These are phyloP conservation scores for Palythoa grandis DNA, from an alignment of 92 coral and sea anemone species.

Conservation along the genomic window DNA sequence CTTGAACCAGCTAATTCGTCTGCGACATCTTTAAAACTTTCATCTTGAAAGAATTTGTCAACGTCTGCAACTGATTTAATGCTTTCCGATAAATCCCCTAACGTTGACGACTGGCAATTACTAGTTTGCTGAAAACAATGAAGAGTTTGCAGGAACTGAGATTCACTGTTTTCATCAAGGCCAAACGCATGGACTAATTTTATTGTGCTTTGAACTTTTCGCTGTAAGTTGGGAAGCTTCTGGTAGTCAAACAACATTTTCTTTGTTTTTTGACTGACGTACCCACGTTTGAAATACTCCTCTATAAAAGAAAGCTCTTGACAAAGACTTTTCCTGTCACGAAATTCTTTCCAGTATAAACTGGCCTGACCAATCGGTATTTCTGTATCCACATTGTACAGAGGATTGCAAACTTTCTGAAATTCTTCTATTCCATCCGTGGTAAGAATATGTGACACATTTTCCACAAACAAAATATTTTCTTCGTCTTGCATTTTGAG, in stretches of 20 bases:
- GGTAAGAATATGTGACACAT: neutral
- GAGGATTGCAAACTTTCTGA: constrained; percentile 41
- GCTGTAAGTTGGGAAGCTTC: constrained; percentile 52
- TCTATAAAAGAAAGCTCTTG: constrained; percentile 61
- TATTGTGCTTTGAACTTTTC: constrained; percentile 54
- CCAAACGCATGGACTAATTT: constrained; percentile 66
- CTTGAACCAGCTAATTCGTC: constrained; percentile 69
- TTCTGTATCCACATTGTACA: neutral
- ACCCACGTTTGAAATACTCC: constrained; percentile 19
- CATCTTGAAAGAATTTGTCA: constrained; percentile 53
- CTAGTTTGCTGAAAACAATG: neutral
- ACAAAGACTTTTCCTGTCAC: constrained; percentile 40
- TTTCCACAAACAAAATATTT: neutral
- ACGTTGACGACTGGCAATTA: neutral
- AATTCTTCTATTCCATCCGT: constrained; percentile 34
- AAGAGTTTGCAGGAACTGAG: constrained; percentile 19
- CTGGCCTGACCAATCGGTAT: constrained; percentile 1
- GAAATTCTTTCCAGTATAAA: constrained; percentile 21
- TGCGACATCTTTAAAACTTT: constrained; percentile 57
- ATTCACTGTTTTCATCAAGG: neutral
- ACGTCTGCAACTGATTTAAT: constrained; percentile 41
- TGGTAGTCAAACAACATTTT: constrained; percentile 55
- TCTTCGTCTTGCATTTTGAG: neutral
- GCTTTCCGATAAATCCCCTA: constrained; percentile 9
- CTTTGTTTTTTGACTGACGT: constrained; percentile 12